Conservation (phyloP, 2,888 invertebrate genomes). For the Netelia melanura region DNA sequence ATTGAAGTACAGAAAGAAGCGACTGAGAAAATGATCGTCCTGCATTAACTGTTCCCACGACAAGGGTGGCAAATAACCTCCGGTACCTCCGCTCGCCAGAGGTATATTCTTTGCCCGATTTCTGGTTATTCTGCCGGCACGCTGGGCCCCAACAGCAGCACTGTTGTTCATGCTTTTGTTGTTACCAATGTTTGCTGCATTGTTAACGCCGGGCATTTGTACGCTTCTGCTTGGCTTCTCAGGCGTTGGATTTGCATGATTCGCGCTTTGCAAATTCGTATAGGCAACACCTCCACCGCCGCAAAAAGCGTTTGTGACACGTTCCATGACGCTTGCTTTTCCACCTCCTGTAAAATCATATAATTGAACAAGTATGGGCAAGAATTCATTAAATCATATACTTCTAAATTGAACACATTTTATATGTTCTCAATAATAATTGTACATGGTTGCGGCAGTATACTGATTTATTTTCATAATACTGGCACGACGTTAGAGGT, state of each 20-base stretch:
- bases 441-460: not conserved
- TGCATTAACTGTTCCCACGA: constrained; percentile 91
- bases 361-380: not conserved
- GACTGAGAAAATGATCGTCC: constrained; percentile 94
- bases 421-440: not conserved
- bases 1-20: constrained; percentile 94
- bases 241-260: constrained; percentile 79
- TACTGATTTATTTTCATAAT: not conserved
- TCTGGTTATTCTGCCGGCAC: constrained; percentile 74
- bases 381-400: not conserved
- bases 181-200: constrained; percentile 76
- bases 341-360: constrained; percentile 83
- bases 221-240: constrained; percentile 82
- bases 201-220: constrained; percentile 73
- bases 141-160: constrained; percentile 66
- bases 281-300: constrained; percentile 89
- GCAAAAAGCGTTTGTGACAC: constrained; percentile 94
- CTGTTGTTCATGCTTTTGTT: constrained; percentile 80
- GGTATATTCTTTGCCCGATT: constrained; percentile 76
- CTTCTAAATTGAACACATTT: not conserved
- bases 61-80: constrained; percentile 76
- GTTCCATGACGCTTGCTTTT: constrained; percentile 92
- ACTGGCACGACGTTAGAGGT: no score
- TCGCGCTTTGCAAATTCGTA: constrained; percentile 80
- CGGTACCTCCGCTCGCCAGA: constrained; percentile 77